These are phyloP conservation scores for Laupala kohalensis DNA, from an alignment of 1,140 invertebrate species.

Conservation along the genomic window DNA sequence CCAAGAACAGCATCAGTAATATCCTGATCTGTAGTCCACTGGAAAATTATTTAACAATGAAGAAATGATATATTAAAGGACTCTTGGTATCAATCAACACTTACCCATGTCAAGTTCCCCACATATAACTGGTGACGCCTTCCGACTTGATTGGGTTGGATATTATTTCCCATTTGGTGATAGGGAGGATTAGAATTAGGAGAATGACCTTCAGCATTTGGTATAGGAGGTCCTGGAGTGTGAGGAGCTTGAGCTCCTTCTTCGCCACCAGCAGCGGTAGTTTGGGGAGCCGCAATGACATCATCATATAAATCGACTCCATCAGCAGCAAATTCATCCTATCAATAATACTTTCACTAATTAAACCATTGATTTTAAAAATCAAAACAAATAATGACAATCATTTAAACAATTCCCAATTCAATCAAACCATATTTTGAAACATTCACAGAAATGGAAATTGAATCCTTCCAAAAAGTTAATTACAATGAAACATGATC, in stretches of 20 bases:
- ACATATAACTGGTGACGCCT: slow-evolving; percentile 83
- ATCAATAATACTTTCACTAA: too few relatives aligned
- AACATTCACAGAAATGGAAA: too few relatives aligned
- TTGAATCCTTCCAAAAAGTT: too few relatives aligned
- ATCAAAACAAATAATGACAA: too few relatives aligned
- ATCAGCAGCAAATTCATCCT: slow-evolving; percentile 74
- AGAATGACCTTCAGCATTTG: slow-evolving; percentile 15
- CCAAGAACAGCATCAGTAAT: slow-evolving; percentile 74
- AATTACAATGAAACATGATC: too few relatives aligned
- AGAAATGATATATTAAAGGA: too few relatives aligned
- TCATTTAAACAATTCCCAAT: too few relatives aligned
- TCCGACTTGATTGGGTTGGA: slow-evolving; percentile 53
- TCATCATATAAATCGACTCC: slow-evolving; percentile 93
- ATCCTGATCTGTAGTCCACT: slow-evolving; percentile 98
- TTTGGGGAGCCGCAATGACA: slow-evolving; percentile 69
- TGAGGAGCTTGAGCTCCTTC: slow-evolving; percentile 20
- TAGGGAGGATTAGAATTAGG: slow-evolving; percentile 48
- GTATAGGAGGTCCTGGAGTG: slow-evolving; percentile 23
- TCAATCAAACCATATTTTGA: too few relatives aligned
- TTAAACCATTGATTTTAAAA: too few relatives aligned
- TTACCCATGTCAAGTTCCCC: slow-evolving; percentile 83
- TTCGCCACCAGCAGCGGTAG: slow-evolving; percentile 29
- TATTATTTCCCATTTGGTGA: slow-evolving; percentile 49
- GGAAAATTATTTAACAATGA: slow-evolving; percentile 24
- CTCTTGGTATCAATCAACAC: too few relatives aligned